phyloP scores from a whole-genome alignment of 2,888 invertebrate genomes.

The Amorpha juglandis region DNA sequence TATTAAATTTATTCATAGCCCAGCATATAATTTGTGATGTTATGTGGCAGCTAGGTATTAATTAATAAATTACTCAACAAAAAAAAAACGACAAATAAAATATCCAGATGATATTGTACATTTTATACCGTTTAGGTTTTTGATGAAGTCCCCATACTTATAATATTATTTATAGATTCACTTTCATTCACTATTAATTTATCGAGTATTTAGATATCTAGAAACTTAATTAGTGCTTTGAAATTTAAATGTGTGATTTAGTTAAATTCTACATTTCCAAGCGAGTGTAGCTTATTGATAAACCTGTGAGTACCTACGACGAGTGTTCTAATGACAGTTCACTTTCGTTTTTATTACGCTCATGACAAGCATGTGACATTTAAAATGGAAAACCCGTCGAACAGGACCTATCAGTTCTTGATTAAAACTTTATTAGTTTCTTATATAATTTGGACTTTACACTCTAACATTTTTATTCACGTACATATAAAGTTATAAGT shows the following conservation, averaged over 20 bases:
- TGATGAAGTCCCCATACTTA: background rate
- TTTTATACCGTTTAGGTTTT: too few species aligned
- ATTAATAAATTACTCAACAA: too few species aligned
- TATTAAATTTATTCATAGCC: background rate
- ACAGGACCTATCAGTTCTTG: background rate
- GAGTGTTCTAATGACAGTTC: constrained; percentile 16
- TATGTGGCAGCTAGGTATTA: background rate
- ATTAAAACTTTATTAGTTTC: background rate
- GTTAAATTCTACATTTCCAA: constrained; percentile 6
- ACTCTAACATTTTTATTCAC: too few species aligned
- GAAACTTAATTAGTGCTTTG: constrained; percentile 18
- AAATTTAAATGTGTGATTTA: constrained; percentile 10
- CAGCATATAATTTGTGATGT: background rate
- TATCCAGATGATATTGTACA: too few species aligned
- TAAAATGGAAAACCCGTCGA: constrained; percentile 12
- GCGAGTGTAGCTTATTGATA: constrained; percentile 9
- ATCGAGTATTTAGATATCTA: background rate
- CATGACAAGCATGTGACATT: constrained; percentile 14
- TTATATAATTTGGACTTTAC: constrained; percentile 3
- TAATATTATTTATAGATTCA: background rate
- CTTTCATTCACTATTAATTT: background rate
- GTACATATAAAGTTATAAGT: background rate
- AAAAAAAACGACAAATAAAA: too few species aligned
- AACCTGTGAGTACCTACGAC: constrained; percentile 3
- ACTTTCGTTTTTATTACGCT: constrained; percentile 18